Evolutionary conservation across 2,797 vertebrate species (phyloP), one percentile per base, ranked within the genome.

Genomic region (Carduelis carduelis): DNA sequence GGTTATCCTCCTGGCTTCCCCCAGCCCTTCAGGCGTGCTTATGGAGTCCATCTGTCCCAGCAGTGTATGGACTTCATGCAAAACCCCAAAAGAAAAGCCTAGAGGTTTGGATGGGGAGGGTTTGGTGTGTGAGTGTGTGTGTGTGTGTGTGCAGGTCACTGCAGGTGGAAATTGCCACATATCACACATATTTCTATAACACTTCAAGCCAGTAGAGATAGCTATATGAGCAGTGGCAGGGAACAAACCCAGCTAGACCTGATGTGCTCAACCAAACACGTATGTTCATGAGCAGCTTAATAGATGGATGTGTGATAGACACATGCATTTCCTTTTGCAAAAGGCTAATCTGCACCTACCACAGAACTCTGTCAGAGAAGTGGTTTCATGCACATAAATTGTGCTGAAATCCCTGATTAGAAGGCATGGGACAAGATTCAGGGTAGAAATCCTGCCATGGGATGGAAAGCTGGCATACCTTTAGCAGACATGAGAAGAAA

Each of bases 401-500:
- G 44, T 69, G 37, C 63, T 87, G 68, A 83, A 89, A 89, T 93
- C 52, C 41, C 56, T 74, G 71, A 56, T 77, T 91, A 82, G 93
- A 87, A 93, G 78, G 70, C 78, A 70, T 50, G 71, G 91, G 78
- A 95, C 60, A 87, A 56, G 71, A 91, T 87, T 88, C 87, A 89
- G 95, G 41, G 71, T 77, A 68, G 81, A 85, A 78, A 83, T 83
- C 44, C 57, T 79, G n/a, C 72, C 35, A 19, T 72, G 60, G 69
- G 85, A 77, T 2, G 13, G 84, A 88, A 91, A 92, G 86, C 71
- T 88, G 85, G 84, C 87, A 69, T 83, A 74, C 49, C 56, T 91
- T 44, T 90, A 87, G 89, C 87, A 92, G 85, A 83, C 75, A 90
- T 64, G 35, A 94, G 89, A 76, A 89, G 85, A 84, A 68, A 89